Evolutionary conservation across 1,140 invertebrate species (phyloP), one percentile per base, ranked within the genome.

Genomic region (Brachionus calyciflorus): DNA sequence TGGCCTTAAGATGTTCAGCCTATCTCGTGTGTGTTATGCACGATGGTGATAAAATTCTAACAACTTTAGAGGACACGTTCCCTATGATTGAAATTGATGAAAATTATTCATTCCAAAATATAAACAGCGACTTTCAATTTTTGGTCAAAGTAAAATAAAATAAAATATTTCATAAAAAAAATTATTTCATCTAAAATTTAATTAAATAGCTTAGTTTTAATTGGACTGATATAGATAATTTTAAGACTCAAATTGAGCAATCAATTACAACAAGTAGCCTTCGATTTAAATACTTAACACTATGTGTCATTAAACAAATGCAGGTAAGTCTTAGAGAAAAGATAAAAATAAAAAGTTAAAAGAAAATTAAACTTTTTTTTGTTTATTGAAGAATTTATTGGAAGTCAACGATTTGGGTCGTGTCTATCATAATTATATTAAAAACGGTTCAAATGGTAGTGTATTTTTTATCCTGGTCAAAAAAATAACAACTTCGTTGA

Each of bases 11-110:
- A 73, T 73, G 69, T 24, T 51, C 69, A 28, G 46, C 95, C 0
- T 97, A 93, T 82, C 87, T 98, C 30, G 91, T 93, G 0, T 93
- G 93, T 82, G 88, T 98, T 21, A 86, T 98, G 0, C 96, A 94
- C 85, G 91, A 93, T 83, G 94, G 97, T 81, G 93, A 97, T 83
- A 93, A 93, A 82, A 90, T 98, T 30, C 86, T 98, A 69, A 92
- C 96, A 9, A 98, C 94, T 2, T 93, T 92, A 81, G 95, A 98
- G 86, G 95, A 98, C 79, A 93, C 93, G 83, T 86, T 97, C 46
- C 96, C 96, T 3, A 93, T 96, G 33, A 91, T 98, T 79, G 93
- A 97, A 86, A 91, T 98, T 14, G 94, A 98, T 83, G 95, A 98
- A 85, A 93, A 91, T 17, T 96, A 93, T 83, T 92, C 93, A 24